These are phyloP conservation scores for Dinocampus coccinellae DNA, from an alignment of 2,888 invertebrate species.

Conservation along the genomic window DNA sequence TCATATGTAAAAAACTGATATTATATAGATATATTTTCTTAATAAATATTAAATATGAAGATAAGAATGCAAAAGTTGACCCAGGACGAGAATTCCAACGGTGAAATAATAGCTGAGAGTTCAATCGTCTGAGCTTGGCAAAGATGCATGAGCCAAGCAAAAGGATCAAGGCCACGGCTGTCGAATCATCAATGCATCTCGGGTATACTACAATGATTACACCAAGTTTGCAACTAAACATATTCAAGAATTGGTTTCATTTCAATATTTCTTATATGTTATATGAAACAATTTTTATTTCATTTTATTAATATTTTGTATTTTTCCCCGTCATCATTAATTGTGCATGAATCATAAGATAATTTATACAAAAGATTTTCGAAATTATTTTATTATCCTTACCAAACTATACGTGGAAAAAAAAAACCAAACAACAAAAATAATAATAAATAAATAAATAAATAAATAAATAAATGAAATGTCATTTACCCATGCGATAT, in stretches of 20 bases:
- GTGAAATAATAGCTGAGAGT: constrained; percentile 21
- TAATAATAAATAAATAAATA: too few relatives aligned
- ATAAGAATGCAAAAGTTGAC: not conserved
- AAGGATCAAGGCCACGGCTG: constrained; percentile 14
- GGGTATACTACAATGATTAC: not conserved
- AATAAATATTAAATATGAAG: not conserved
- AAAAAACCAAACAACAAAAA: not conserved
- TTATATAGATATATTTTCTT: not conserved
- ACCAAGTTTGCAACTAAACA: not conserved
- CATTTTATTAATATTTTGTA: not conserved
- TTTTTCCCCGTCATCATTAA: not conserved
- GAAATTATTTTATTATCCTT: not conserved
- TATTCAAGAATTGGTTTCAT: too few relatives aligned
- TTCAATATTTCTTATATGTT: not conserved
- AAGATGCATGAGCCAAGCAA: not conserved
- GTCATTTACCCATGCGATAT: not conserved
- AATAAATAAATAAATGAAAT: too few relatives aligned
- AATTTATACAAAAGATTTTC: not conserved
- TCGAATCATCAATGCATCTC: not conserved
- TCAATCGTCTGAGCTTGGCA: not conserved
- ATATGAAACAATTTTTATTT: too few relatives aligned
- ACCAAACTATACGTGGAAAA: too few relatives aligned
- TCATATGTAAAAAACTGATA: too few relatives aligned
- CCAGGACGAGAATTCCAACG: constrained; percentile 11
- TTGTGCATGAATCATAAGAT: too few relatives aligned